Evolutionary conservation across 2,797 vertebrate genomes (phyloP).

Genomic region (Typhlichthys subterraneus): DNA sequence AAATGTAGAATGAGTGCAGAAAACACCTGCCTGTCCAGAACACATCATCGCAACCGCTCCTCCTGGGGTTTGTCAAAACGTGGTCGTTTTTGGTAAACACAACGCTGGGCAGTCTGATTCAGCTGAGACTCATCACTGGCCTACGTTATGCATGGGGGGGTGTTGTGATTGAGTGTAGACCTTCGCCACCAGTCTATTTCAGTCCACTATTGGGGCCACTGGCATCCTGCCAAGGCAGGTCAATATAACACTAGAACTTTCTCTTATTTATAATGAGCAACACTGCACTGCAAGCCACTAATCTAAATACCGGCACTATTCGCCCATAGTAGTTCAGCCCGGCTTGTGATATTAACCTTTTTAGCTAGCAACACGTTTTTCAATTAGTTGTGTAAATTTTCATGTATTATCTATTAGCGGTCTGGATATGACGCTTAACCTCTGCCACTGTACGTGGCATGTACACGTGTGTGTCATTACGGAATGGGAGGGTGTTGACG

Average conservation of each 20-base stretch:
- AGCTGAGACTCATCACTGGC: conserved; percentile 33
- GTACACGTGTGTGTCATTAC: no score
- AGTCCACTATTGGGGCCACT: conserved; percentile 28
- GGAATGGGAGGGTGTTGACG: no score
- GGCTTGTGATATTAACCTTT: no score
- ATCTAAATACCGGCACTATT: no score
- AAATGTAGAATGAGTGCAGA: conserved; percentile 25
- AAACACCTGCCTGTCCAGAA: conserved; percentile 22
- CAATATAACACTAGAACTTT: conserved; percentile 31
- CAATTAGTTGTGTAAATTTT: no score
- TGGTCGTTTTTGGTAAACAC: conserved; percentile 16
- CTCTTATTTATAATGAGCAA: conserved; percentile 41
- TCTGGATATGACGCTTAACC: no score
- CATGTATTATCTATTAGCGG: no score
- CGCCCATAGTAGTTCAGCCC: no score
- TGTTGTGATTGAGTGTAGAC: conserved; percentile 32
- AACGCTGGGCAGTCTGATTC: conserved; percentile 29
- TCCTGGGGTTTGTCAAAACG: conserved; percentile 8
- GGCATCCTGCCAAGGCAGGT: conserved; percentile 47
- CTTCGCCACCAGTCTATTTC: conserved; percentile 30
- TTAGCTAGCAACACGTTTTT: no score
- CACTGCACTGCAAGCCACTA: no score
- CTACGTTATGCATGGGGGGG: conserved; percentile 4
- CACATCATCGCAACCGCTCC: conserved; percentile 9
- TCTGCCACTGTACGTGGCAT: no score